These are phyloP conservation scores for Sphinx pinastri DNA, from an alignment of 2,888 invertebrate species.

Conservation along the genomic window DNA sequence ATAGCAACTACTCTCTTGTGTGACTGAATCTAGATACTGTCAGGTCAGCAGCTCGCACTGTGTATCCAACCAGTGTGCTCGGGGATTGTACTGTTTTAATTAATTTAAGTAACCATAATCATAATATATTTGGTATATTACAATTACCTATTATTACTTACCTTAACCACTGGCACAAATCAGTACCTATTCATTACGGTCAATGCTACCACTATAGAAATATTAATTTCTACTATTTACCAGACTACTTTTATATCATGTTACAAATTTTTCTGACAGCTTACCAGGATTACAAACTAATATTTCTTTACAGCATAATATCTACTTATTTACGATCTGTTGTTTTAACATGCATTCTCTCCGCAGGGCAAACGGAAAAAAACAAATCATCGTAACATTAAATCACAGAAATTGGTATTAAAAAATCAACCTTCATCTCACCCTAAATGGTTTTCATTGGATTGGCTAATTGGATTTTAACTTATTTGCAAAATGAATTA, in stretches of 20 bases:
- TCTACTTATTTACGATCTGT: not conserved
- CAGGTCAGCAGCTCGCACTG: too few relatives aligned
- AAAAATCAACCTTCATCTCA: constrained; percentile 40
- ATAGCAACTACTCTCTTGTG: too few relatives aligned
- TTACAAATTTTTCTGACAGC: not conserved
- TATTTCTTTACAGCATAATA: not conserved
- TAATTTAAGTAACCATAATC: too few relatives aligned
- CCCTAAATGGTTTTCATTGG: constrained; percentile 51
- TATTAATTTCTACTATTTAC: not conserved
- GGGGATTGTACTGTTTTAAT: too few relatives aligned
- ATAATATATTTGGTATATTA: too few relatives aligned
- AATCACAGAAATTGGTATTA: constrained; percentile 51
- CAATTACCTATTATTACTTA: too few relatives aligned
- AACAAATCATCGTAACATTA: constrained; percentile 46
- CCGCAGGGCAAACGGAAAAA: constrained; percentile 65
- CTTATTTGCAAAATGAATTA: constrained; percentile 29
- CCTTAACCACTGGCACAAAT: too few relatives aligned
- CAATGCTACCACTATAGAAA: not conserved
- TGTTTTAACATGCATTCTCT: constrained; percentile 28
- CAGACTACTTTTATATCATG: too few relatives aligned
- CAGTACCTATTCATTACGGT: too few relatives aligned
- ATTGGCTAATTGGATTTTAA: constrained; percentile 48
- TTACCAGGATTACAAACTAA: constrained; percentile 26
- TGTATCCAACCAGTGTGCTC: too few relatives aligned
- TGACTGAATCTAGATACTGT: too few relatives aligned